These are phyloP conservation scores for Rhinoraja longicauda DNA, from an alignment of 2,797 vertebrate species.

Conservation along the genomic window DNA sequence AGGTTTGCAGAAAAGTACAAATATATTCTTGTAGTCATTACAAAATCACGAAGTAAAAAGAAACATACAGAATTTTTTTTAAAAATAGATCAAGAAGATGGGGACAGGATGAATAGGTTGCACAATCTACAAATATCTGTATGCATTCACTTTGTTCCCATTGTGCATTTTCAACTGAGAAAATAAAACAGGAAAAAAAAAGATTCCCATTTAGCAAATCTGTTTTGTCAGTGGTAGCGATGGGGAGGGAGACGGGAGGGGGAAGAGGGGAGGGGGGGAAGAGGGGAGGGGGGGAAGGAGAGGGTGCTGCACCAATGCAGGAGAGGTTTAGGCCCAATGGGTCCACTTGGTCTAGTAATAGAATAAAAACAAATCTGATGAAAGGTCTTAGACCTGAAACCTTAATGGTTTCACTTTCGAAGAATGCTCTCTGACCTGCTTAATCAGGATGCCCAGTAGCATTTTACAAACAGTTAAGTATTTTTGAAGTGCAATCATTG, in stretches of 20 bases:
- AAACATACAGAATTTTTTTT: not conserved
- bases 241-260: too few relatives aligned
- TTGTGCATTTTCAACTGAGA: conserved; percentile 12
- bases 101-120: not conserved
- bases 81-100: not conserved
- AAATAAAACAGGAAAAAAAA: not conserved
- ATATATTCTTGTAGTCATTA: conserved; percentile 37
- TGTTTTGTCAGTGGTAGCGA: too few relatives aligned
- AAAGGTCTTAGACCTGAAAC: not conserved
- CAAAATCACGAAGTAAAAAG: not conserved
- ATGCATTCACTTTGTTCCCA: not conserved
- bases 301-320: too few relatives aligned
- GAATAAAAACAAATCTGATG: not conserved
- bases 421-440: not conserved
- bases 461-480: not conserved
- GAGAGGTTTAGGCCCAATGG: too few relatives aligned
- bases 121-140: not conserved
- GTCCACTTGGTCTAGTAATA: too few relatives aligned
- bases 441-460: not conserved
- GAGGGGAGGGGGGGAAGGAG: too few relatives aligned
- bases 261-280: too few relatives aligned
- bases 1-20: conserved; percentile 9
- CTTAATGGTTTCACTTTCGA: not conserved
- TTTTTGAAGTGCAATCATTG: not conserved
- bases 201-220: not conserved